Conservation (phyloP, 2,888 invertebrate species). For the Papilio demoleus region DNA sequence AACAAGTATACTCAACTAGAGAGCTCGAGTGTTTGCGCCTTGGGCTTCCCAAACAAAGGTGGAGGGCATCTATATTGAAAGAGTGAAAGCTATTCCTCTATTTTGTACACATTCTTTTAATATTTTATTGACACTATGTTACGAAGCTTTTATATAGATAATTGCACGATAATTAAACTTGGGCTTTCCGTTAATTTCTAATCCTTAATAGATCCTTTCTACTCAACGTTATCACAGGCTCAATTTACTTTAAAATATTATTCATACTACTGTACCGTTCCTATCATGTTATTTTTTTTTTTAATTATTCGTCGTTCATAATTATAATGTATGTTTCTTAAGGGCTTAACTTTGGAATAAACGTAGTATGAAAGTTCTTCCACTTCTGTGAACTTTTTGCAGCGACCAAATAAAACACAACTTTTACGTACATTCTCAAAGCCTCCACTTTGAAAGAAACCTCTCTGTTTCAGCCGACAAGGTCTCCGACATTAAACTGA, state of each 20-base stretch:
- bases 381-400: slow-evolving; percentile 1
- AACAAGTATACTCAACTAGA: slow-evolving; percentile 24
- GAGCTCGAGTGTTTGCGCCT: slow-evolving; percentile 31
- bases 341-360: slow-evolving; percentile 17
- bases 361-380: slow-evolving; percentile 7
- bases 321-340: not conserved
- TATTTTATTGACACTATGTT: not conserved
- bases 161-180: no score
- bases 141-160: no score
- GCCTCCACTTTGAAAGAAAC: slow-evolving; percentile 27
- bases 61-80: slow-evolving; percentile 24
- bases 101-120: slow-evolving; percentile 10
- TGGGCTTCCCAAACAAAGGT: slow-evolving; percentile 29
- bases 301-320: not conserved
- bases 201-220: no score
- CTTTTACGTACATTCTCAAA: slow-evolving; percentile 26
- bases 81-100: slow-evolving; percentile 8
- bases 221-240: no score
- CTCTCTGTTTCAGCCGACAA: slow-evolving; percentile 17
- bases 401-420: slow-evolving; percentile 29
- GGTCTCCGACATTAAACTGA: slow-evolving; percentile 19
- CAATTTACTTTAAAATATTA: no score
- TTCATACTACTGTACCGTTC: no score
- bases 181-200: no score
- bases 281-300: no score